Evolutionary conservation across 2,888 invertebrate genomes (phyloP).

Genomic region (Yponomeuta cagnagella): DNA sequence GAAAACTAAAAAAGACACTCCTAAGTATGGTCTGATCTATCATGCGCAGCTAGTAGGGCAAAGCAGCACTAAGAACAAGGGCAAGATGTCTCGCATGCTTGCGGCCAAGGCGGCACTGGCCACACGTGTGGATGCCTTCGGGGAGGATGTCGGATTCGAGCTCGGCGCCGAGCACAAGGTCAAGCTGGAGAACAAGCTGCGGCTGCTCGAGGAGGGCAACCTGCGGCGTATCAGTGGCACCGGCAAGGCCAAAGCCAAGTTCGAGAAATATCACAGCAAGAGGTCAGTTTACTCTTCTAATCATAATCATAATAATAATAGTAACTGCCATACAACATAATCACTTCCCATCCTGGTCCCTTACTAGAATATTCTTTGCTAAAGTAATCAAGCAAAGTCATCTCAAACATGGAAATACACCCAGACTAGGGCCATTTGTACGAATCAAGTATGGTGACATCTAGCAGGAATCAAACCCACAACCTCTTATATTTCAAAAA

Average conservation of each 20-base stretch:
- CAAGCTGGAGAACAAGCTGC: constrained; percentile 87
- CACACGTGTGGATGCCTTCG: constrained; percentile 95
- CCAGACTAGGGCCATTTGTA: too few relatives aligned
- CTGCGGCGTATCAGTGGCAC: constrained; percentile 89
- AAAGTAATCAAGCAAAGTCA: too few relatives aligned
- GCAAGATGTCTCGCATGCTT: constrained; percentile 95
- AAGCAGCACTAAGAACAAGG: constrained; percentile 92
- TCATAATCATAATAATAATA: too few relatives aligned
- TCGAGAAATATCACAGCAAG: constrained; percentile 93
- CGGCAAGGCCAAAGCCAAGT: constrained; percentile 90
- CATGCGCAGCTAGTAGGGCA: constrained; percentile 96
- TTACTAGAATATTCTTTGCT: too few relatives aligned
- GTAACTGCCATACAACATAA: neutral
- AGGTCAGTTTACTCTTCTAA: constrained; percentile 59
- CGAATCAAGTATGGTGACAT: too few relatives aligned
- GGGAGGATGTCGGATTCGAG: constrained; percentile 89
- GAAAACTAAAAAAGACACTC: constrained; percentile 98
- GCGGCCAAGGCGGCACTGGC: constrained; percentile 97
- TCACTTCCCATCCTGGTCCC: too few relatives aligned
- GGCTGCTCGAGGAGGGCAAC: constrained; percentile 91
- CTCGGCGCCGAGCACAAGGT: constrained; percentile 93
- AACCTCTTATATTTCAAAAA: too few relatives aligned
- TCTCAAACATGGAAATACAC: too few relatives aligned
- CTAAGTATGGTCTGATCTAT: constrained; percentile 98
- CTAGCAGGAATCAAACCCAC: too few relatives aligned